phyloP scores from a whole-genome alignment of 1,140 invertebrate species.

The Samia ricini region DNA sequence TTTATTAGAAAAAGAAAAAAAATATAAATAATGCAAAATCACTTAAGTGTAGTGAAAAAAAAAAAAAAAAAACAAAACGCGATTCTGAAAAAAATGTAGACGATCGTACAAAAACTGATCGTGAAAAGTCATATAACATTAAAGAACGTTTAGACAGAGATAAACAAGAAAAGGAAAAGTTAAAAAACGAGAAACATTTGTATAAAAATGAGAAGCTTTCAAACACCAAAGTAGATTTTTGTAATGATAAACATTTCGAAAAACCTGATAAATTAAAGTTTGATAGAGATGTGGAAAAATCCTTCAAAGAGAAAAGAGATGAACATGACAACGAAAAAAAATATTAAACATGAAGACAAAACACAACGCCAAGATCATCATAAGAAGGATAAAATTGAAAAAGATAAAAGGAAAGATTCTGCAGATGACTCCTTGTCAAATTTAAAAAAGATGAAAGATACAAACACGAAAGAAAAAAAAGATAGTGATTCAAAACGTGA shows the following conservation, averaged over 20 bases:
- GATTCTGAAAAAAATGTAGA: constrained; percentile 53
- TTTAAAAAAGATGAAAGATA: constrained; percentile 60
- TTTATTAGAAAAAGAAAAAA: constrained; percentile 44
- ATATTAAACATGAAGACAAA: constrained; percentile 57
- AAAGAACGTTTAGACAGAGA: constrained; percentile 73
- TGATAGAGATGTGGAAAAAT: constrained; percentile 54
- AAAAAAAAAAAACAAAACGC: too few relatives aligned
- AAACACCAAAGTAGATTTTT: constrained; percentile 70
- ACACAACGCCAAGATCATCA: constrained; percentile 54
- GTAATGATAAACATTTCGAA: constrained; percentile 61
- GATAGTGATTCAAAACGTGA: constrained; percentile 60
- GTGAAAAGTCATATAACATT: constrained; percentile 40
- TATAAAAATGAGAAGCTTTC: constrained; percentile 63
- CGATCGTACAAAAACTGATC: constrained; percentile 50
- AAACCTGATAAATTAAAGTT: constrained; percentile 50
- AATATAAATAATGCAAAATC: constrained; percentile 21
- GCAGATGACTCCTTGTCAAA: constrained; percentile 39
- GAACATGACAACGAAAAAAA: constrained; percentile 46
- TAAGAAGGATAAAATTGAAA: constrained; percentile 56
- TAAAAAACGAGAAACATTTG: constrained; percentile 47
- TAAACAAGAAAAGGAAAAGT: constrained; percentile 69
- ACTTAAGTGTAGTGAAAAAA: constrained; percentile 36
- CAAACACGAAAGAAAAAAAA: constrained; percentile 60
- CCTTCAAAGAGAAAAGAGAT: constrained; percentile 59
- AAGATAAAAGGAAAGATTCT: constrained; percentile 57